phyloP scores from a whole-genome alignment of 53 echinoderm and acorn worm genomes.

The Pentamera pediparva region DNA sequence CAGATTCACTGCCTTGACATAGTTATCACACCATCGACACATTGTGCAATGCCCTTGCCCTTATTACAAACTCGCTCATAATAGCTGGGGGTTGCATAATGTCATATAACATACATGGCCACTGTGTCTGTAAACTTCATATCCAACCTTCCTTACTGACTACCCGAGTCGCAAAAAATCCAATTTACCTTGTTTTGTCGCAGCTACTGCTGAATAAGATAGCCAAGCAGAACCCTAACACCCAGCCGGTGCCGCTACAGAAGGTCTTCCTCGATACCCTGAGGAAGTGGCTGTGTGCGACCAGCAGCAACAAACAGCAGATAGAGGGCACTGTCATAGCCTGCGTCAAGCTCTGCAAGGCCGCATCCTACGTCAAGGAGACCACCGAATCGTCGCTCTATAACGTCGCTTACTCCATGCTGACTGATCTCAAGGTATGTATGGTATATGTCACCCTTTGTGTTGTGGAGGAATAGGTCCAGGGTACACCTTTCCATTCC shows the following conservation, averaged over 20 bases:
- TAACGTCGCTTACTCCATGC: constrained; percentile 63
- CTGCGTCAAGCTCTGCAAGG: constrained; percentile 94
- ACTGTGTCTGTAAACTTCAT: too few relatives aligned
- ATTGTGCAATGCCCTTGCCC: too few relatives aligned
- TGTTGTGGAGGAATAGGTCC: too few relatives aligned
- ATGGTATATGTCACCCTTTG: too few relatives aligned
- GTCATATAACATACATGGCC: too few relatives aligned
- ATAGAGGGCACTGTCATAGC: constrained; percentile 91
- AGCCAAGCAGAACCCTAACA: constrained; percentile 34
- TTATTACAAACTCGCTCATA: too few relatives aligned
- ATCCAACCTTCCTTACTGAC: too few relatives aligned
- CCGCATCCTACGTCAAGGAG: constrained; percentile 81
- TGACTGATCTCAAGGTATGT: constrained; percentile 74
- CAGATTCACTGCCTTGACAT: too few relatives aligned
- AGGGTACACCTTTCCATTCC: too few relatives aligned
- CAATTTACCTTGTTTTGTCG: neutral
- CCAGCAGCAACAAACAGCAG: constrained; percentile 86
- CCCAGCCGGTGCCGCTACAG: constrained; percentile 62
- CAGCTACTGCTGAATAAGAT: constrained; percentile 68
- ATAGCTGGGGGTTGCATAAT: too few relatives aligned
- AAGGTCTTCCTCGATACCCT: constrained; percentile 84
- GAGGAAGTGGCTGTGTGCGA: constrained; percentile 65
- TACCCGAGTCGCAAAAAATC: neutral
- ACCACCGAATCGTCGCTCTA: constrained; percentile 67
- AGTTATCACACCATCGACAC: too few relatives aligned